Evolutionary conservation across 1,140 invertebrate species (phyloP), one percentile per base, ranked within the genome.

Genomic region (Diploscapter pachys): DNA sequence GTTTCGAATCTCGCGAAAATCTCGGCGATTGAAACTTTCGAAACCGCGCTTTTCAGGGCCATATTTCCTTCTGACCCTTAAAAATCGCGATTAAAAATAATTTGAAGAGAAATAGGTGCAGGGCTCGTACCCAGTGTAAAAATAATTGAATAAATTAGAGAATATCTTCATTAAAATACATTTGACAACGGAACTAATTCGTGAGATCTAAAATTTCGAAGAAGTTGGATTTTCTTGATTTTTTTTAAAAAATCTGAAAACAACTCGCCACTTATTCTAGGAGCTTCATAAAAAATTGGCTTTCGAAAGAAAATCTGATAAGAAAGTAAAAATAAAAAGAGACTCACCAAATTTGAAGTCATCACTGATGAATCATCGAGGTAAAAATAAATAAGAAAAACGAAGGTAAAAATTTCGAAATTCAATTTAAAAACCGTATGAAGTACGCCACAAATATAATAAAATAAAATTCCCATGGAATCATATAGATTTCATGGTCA

Each of bases 1-100:
- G 81, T 85, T 64, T 85, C 82, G 61, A 76, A 82, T 50, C 64
- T 67, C 51, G 73, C 54, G 4, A 75, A 31, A 5, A 75, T 51
- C 50, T 70, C 55, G 3, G 59, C 56, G 59, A 52, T 70, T 49
- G 68, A 56, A 13, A 70, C 55, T 61, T 59, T 70, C 51, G 59
- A 31, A 13, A 70, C 31, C 4, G 55, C 63, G 56, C 59, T 70
- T 59, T 70, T 56, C 59, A 70, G 55, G 54, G 11, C 31, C 31
- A 31, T 31, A 31, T 31, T 31, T 31, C 31, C 31, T 31, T n/a
- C n/a, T 31, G 31, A 31, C 31, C 31, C 31, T 31, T 31, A 31
- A 31, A 31, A 31, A 31, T 31, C 31, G 31, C 31, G 31, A 31
- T 31, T 31, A 31, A 31, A 31, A 31, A 31, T 31, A 31, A 31